Percentiles rank a stretch among this genome's conserved stretches.
phyloP scores from a whole-genome alignment of 1,140 invertebrate genomes.

The Drosophila elegans region DNA sequence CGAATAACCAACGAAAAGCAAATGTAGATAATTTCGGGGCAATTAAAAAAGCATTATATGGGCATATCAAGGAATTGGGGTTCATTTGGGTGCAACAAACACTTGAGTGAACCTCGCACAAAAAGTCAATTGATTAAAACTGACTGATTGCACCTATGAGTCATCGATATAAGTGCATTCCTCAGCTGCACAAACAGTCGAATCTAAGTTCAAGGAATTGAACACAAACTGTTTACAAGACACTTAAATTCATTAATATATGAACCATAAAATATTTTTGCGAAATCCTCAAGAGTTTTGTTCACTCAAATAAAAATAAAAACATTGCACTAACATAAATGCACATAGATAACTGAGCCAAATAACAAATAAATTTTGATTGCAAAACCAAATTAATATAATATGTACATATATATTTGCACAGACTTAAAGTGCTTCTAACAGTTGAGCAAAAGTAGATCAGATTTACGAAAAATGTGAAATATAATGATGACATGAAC shows the following conservation, averaged over 20 bases:
- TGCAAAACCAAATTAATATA: not conserved
- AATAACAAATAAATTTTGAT: not conserved
- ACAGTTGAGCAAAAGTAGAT: not conserved
- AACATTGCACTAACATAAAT: not conserved
- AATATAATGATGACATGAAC: slow-evolving; percentile 20
- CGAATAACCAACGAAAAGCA: slow-evolving; percentile 1
- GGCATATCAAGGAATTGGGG: slow-evolving; percentile 9
- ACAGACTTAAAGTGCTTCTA: too few species aligned
- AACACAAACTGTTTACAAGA: not conserved
- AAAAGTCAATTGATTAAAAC: slow-evolving; percentile 8
- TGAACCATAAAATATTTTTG: too few species aligned
- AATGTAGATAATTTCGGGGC: slow-evolving; percentile 17
- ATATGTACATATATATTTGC: slow-evolving; percentile 1
- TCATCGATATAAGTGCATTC: not conserved
- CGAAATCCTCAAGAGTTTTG: not conserved
- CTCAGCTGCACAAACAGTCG: not conserved
- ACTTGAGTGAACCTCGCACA: not conserved
- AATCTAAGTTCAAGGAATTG: too few species aligned
- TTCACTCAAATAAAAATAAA: not conserved
- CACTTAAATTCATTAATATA: too few species aligned
- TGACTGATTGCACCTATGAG: slow-evolving; percentile 8
- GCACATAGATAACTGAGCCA: not conserved
- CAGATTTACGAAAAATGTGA: not conserved
- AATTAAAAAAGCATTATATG: slow-evolving; percentile 51
- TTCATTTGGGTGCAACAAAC: slow-evolving; percentile 3